Conservation (phyloP, 2,113 vertebrate species). For the Oostethus manadensis region DNA sequence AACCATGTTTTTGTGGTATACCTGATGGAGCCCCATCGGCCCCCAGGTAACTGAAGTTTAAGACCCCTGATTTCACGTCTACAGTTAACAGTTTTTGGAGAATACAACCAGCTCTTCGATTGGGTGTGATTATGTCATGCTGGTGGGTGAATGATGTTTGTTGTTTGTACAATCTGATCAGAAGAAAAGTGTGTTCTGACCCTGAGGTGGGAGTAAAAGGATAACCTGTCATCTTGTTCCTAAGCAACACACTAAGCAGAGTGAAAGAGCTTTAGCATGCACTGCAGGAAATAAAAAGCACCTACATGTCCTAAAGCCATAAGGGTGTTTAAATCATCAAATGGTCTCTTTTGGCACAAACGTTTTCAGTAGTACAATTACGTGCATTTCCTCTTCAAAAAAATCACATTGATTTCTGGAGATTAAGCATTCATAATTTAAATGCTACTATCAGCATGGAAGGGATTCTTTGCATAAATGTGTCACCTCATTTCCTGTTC, state of each 20-base stretch:
- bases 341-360: neutral
- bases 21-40: too few relatives aligned
- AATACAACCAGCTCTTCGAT: neutral
- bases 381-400: neutral
- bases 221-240: slow-evolving; percentile 19
- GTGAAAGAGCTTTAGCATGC: neutral
- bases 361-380: slow-evolving; percentile 2
- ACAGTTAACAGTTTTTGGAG: neutral
- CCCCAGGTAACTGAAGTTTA: too few relatives aligned
- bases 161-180: neutral
- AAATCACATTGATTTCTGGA: slow-evolving; percentile 14
- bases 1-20: too few relatives aligned
- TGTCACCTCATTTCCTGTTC: slow-evolving; percentile 23
- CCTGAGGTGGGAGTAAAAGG: slow-evolving; percentile 4
- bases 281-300: neutral
- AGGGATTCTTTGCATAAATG: slow-evolving; percentile 15
- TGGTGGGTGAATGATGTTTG: too few relatives aligned
- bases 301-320: neutral
- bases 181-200: slow-evolving; percentile 8
- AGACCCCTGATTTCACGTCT: neutral
- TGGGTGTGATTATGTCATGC: too few relatives aligned
- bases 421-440: slow-evolving; percentile 9
- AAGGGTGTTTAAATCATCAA: neutral
- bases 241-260: slow-evolving; percentile 19
- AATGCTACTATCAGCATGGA: slow-evolving; percentile 10